A percentile compares a stretch with the other conserved stretches of the same genome.
These are phyloP conservation scores for Trisateles emortualis DNA, from an alignment of 2,888 invertebrate species.

Conservation along the genomic window DNA sequence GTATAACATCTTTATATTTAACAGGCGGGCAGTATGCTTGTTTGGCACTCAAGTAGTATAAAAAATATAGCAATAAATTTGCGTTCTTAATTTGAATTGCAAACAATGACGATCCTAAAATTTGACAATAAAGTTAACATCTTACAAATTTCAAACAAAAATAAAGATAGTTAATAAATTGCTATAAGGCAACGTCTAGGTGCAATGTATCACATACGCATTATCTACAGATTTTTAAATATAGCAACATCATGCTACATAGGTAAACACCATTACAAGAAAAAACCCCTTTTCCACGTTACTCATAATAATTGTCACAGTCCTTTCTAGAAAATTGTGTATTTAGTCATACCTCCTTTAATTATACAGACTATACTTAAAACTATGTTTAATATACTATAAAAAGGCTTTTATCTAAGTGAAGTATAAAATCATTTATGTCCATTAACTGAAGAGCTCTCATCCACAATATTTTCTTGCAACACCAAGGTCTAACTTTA, in stretches of 20 bases:
- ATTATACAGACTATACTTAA: conserved; percentile 23
- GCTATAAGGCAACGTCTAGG: too few relatives aligned
- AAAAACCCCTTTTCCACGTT: not conserved
- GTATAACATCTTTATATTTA: too few relatives aligned
- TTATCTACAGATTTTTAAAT: not conserved
- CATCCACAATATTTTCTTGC: not conserved
- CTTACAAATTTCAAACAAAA: too few relatives aligned
- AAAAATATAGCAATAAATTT: too few relatives aligned
- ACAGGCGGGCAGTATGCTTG: too few relatives aligned
- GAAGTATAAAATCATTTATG: conserved; percentile 58
- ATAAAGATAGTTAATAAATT: too few relatives aligned
- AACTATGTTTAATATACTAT: conserved; percentile 59
- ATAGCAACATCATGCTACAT: not conserved
- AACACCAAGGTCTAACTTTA: conserved; percentile 13
- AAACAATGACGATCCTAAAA: too few relatives aligned
- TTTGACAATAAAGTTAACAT: too few relatives aligned
- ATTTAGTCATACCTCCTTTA: not conserved
- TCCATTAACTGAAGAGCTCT: conserved; percentile 23
- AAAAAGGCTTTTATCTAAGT: conserved; percentile 58
- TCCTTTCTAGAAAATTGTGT: not conserved
- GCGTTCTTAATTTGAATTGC: too few relatives aligned
- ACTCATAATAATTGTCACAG: not conserved
- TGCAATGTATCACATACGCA: too few relatives aligned
- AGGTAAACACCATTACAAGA: not conserved
- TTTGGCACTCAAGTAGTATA: too few relatives aligned